A percentile compares a stretch with the other conserved stretches of the same genome.
These are phyloP conservation scores for Diplodus puntazzo DNA, from an alignment of 2,797 vertebrate genomes.

Conservation along the genomic window DNA sequence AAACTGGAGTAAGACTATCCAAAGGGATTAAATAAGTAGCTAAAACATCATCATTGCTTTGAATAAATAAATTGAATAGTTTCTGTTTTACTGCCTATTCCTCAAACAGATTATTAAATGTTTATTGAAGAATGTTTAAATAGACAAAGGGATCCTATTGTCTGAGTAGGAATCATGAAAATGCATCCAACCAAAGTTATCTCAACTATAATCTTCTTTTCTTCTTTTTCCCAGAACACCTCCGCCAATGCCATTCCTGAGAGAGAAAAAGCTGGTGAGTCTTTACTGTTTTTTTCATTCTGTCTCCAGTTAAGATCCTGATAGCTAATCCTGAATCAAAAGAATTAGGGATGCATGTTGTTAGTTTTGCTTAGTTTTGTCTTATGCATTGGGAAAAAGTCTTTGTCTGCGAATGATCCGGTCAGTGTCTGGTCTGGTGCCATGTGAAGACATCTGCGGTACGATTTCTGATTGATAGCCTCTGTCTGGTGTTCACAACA, in stretches of 20 bases:
- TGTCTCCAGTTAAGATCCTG: constrained; percentile 4
- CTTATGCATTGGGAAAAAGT: neutral
- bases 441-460: constrained; percentile 22
- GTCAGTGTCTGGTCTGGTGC: constrained; percentile 25
- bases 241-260: constrained; percentile 54
- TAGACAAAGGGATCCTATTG: neutral
- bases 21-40: neutral
- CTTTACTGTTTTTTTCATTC: neutral
- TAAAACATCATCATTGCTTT: neutral
- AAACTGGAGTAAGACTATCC: neutral
- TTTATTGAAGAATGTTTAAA: neutral
- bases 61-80: neutral
- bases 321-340: neutral
- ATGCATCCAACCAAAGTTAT: constrained; percentile 22
- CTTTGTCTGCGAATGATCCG: constrained; percentile 12
- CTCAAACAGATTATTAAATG: neutral
- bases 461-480: constrained; percentile 49
- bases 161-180: neutral
- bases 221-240: constrained; percentile 70
- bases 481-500: constrained; percentile 39
- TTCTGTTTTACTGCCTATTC: no score
- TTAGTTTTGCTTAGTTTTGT: neutral
- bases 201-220: neutral
- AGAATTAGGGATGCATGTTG: neutral
- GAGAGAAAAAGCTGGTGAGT: constrained; percentile 82